Conservation (phyloP, 2,113 vertebrate species). For the Cricetomys ansorgei region DNA sequence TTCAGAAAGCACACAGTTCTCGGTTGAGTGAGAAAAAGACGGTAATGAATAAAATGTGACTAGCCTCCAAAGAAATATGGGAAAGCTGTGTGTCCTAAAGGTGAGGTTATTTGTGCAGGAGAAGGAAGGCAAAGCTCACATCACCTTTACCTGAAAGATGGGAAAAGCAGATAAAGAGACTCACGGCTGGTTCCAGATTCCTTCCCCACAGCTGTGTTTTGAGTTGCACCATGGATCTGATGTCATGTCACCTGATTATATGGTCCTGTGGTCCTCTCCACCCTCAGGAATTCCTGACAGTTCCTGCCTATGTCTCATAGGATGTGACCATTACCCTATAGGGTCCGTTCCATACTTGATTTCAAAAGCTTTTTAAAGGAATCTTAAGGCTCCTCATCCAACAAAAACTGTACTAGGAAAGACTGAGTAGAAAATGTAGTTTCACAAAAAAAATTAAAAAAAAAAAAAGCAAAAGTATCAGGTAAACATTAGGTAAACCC, state of each 20-base stretch:
- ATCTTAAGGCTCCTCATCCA: conserved; percentile 45
- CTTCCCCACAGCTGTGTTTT: conserved; percentile 64
- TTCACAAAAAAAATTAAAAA: neutral
- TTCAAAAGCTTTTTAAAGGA: conserved; percentile 27
- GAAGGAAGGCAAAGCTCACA: neutral
- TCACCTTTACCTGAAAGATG: neutral
- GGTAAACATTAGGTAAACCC: neutral
- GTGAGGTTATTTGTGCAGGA: neutral
- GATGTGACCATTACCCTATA: neutral
- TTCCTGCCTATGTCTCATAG: conserved; percentile 3
- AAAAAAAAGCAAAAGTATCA: neutral
- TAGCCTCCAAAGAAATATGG: neutral
- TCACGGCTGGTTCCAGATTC: neutral
- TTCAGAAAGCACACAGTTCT: conserved; percentile 36
- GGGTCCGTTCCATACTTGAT: neutral
- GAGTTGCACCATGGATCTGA: conserved; percentile 47
- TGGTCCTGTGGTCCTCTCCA: conserved; percentile 18
- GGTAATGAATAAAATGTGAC: conserved; percentile 19
- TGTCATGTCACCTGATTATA: conserved; percentile 47
- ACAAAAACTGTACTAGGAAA: conserved; percentile 1
- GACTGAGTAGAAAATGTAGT: neutral
- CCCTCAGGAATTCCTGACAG: conserved; percentile 45
- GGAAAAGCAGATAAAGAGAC: neutral
- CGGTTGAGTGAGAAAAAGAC: conserved; percentile 32
- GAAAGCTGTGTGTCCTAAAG: neutral